Conservation (phyloP, 2,797 vertebrate genomes). For the Phylloscopus collybita region DNA sequence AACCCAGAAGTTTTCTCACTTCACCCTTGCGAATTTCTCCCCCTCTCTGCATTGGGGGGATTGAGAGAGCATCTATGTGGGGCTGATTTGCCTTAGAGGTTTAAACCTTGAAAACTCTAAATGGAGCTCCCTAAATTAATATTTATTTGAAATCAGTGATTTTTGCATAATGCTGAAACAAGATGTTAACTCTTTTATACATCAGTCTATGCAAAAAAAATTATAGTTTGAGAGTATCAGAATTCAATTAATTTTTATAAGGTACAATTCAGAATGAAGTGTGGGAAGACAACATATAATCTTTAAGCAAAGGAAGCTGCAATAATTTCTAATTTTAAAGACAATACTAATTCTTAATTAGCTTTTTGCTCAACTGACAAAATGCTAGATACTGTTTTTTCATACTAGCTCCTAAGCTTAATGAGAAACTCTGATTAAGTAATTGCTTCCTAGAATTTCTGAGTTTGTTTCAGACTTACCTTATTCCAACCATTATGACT, state of each 20-base stretch:
- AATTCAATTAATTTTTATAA: not conserved
- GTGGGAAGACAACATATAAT: not conserved
- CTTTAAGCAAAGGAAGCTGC: not conserved
- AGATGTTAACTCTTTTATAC: not conserved
- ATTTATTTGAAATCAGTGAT: not conserved
- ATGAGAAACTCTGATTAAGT: not conserved
- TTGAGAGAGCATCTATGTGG: not conserved
- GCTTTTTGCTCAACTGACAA: not conserved
- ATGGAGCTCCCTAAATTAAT: not conserved
- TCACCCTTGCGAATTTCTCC: not conserved
- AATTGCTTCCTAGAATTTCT: not conserved
- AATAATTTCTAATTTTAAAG: slow-evolving; percentile 5
- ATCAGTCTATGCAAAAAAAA: not conserved
- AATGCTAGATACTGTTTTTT: not conserved
- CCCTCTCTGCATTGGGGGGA: not conserved
- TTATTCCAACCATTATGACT: not conserved
- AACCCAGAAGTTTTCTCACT: not conserved
- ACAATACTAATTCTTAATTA: slow-evolving; percentile 6
- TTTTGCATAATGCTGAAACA: not conserved
- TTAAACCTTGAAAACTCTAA: not conserved
- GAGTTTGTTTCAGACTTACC: not conserved
- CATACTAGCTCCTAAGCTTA: not conserved
- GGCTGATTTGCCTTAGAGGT: not conserved
- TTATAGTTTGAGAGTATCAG: not conserved
- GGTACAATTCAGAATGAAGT: not conserved